Conservation (phyloP, 2,888 invertebrate genomes). For the Thecocarcelia acutangulata region DNA sequence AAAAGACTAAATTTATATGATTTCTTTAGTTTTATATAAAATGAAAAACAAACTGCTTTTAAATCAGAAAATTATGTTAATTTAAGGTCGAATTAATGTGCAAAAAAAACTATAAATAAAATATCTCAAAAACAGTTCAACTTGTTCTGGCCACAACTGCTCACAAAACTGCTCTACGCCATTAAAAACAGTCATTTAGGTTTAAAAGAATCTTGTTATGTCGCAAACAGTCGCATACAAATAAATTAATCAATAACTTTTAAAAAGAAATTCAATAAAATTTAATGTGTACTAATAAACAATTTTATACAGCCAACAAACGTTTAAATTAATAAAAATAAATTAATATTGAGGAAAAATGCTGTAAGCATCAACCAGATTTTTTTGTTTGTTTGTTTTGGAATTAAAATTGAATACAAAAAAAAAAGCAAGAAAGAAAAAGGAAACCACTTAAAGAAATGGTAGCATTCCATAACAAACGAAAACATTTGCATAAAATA, state of each 20-base stretch:
- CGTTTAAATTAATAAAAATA: constrained; percentile 1
- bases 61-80: constrained; percentile 66
- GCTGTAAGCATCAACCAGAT: neutral
- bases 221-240: neutral
- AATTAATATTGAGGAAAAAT: constrained; percentile 7
- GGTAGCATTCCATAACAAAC: constrained; percentile 30
- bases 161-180: neutral
- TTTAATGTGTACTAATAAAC: constrained; percentile 4
- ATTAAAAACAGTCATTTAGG: too few relatives aligned
- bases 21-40: constrained; percentile 18
- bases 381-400: neutral
- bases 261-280: constrained; percentile 8
- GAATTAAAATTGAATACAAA: neutral
- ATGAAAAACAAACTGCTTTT: constrained; percentile 35
- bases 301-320: neutral
- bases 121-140: neutral
- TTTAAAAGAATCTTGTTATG: too few relatives aligned
- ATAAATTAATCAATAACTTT: constrained; percentile 41
- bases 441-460: constrained; percentile 4
- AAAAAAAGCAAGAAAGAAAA: too few relatives aligned
- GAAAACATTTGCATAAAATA: constrained; percentile 42
- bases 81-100: constrained; percentile 34
- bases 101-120: neutral
- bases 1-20: constrained; percentile 38
- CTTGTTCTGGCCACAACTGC: neutral